Base-by-base conservation (phyloP, 2,113 vertebrate genomes). In the Thalassarche chlororhynchos region DNA sequence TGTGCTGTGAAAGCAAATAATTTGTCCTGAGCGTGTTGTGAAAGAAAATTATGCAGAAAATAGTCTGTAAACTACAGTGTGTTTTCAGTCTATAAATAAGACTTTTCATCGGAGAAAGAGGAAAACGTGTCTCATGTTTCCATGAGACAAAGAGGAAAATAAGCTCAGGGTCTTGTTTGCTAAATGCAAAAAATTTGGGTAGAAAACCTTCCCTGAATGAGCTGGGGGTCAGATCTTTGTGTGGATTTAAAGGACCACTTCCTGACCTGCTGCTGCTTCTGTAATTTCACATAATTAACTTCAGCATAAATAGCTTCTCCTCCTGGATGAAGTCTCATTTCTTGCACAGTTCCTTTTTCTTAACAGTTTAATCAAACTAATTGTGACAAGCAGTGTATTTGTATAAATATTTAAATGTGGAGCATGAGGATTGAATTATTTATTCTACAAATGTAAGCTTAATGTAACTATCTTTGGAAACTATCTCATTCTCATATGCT, bases 381-480 rank as follows among this genome's bases (percentile, higher is more conserved):
- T 97, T 96, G 95, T 95, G 95, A 96, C 90, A 94, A 87, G 94
- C 36, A 61, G 76, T 81, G 42, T 96, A 94, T 94, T 96, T 97
- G 86, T 95, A 94, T 97, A 97, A 97, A 96, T 98, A 97, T 98
- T 97, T 98, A 94, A 98, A 94, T 95, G 80, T 76, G 94, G 76
- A 94, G 51, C 89, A 81, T 57, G 89, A 96, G 69, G 77, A 87
- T 19, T 94, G 75, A 98, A 97, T 97, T 97, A 96, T 94, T 97
- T 98, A 96, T 96, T 97, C 88, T 94, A 52, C 84, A 88, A 95
- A 76, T 84, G 58, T 89, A 84, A 90, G 72, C 87, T 87, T 92
- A 90, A 62, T 83, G 80, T 96, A 92, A 72, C 96, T 81, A 93
- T 97, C 88, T 97, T 94, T 97, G 84, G 97, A 87, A 98, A 85